These are phyloP conservation scores for Cephalopachus bancanus DNA, from an alignment of 2,797 vertebrate species.

Conservation along the genomic window DNA sequence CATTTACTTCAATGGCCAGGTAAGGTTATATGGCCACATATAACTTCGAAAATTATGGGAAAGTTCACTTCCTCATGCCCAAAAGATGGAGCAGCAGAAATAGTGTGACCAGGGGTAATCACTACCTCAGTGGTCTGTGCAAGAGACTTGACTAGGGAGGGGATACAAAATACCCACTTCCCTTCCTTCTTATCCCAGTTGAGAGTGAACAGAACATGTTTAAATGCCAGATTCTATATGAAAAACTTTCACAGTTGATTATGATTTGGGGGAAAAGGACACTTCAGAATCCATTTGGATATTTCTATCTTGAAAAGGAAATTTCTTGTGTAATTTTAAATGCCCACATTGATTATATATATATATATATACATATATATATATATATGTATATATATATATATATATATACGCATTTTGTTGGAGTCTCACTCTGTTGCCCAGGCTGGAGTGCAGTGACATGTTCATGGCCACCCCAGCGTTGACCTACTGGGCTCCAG, in stretches of 20 bases:
- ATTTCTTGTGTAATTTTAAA: conserved; percentile 3
- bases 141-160: too few species aligned
- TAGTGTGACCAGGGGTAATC: not conserved
- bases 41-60: not conserved
- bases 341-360: too few species aligned
- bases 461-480: too few species aligned
- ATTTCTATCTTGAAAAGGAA: not conserved
- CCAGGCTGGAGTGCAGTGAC: too few species aligned
- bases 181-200: not conserved
- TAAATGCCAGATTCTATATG: not conserved
- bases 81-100: not conserved
- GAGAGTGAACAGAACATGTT: not conserved
- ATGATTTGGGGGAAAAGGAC: not conserved
- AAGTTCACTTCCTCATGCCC: not conserved
- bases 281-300: not conserved
- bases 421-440: too few species aligned
- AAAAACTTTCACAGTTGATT: not conserved
- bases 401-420: too few species aligned
- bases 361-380: too few species aligned
- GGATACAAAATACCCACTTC: not conserved
- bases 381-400: too few species aligned
- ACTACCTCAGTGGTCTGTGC: not conserved
- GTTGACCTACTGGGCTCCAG: too few species aligned
- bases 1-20: not conserved
- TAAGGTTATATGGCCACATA: not conserved